Evolutionary conservation across 1,140 invertebrate genomes (phyloP).

Genomic region (Nephila pilipes): DNA sequence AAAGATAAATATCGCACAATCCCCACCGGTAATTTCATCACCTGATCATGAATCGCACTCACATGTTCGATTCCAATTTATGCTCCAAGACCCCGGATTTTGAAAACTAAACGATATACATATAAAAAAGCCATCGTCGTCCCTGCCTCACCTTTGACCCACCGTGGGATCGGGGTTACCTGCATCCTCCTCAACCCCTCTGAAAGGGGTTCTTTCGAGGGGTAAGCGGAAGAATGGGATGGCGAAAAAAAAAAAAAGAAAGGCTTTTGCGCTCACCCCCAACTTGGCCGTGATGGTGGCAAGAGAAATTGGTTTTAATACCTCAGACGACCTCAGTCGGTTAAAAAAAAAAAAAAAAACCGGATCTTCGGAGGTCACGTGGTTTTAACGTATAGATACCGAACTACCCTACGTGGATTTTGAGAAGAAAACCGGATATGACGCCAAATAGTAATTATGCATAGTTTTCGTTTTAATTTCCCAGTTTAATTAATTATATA

Average conservation of each 20-base stretch:
- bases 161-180: slow-evolving; percentile 73
- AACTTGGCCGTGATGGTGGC: slow-evolving; percentile 36
- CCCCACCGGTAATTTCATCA: neutral
- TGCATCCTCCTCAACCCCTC: slow-evolving; percentile 29
- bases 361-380: neutral
- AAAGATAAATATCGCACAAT: neutral
- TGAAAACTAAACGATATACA: neutral
- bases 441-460: too few species aligned
- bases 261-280: neutral
- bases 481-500: too few species aligned
- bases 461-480: too few species aligned
- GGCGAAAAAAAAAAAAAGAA: neutral
- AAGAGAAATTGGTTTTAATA: slow-evolving; percentile 17
- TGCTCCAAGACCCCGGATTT: neutral
- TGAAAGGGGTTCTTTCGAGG: slow-evolving; percentile 36
- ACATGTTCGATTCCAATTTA: neutral
- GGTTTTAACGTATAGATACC: neutral
- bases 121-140: neutral
- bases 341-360: neutral
- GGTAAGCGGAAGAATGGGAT: slow-evolving; percentile 15
- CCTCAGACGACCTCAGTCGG: slow-evolving; percentile 11
- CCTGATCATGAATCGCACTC: neutral
- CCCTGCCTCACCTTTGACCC: slow-evolving; percentile 19
- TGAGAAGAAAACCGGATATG: neutral
- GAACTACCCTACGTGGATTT: neutral